phyloP scores from a whole-genome alignment of 2,113 vertebrate species.

The Phoxinus phoxinus region DNA sequence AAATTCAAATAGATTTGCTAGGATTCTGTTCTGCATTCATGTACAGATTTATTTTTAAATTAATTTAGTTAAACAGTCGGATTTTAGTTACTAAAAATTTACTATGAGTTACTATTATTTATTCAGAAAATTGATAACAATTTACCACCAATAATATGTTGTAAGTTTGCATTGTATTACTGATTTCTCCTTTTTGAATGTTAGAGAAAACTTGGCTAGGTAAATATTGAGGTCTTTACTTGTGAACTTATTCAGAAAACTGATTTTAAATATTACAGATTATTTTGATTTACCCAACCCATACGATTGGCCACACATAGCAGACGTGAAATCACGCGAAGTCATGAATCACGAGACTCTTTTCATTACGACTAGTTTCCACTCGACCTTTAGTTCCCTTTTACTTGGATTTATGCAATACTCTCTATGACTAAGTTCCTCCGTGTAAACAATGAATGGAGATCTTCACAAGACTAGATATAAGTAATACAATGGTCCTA shows the following conservation, averaged over 20 bases:
- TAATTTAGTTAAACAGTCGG: background rate
- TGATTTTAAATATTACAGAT: background rate
- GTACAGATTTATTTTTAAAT: too few relatives aligned
- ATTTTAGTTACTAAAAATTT: background rate
- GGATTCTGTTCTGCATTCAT: background rate
- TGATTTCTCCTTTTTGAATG: background rate
- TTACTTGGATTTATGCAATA: background rate
- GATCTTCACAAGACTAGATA: background rate
- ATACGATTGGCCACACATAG: background rate
- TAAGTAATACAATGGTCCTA: background rate
- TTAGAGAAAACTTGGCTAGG: background rate
- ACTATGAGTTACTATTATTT: background rate
- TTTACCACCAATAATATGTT: background rate
- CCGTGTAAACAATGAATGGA: background rate
- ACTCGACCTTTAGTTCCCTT: constrained; percentile 1
- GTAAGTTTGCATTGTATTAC: background rate
- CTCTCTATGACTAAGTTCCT: background rate
- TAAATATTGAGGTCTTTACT: background rate
- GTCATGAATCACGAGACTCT: background rate
- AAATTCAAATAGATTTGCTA: background rate
- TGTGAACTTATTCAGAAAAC: background rate
- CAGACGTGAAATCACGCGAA: background rate
- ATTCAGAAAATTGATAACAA: background rate
- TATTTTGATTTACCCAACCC: background rate
- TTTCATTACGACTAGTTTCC: background rate